Evolutionary conservation across 2,888 invertebrate species (phyloP).

Genomic region (Drosophila atripex): DNA sequence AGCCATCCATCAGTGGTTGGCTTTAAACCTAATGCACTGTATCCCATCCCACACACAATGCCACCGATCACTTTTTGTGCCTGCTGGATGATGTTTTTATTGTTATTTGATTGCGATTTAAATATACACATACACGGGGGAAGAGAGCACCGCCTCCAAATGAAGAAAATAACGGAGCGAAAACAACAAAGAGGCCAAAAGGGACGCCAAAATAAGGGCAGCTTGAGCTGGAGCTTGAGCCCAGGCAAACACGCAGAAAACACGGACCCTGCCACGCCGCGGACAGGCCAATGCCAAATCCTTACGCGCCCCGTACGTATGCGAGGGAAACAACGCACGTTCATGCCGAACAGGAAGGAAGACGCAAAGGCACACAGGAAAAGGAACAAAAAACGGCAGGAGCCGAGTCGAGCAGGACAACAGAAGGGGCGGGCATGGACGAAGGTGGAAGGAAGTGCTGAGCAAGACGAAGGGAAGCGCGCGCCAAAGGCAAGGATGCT

Average conservation of each 20-base stretch:
- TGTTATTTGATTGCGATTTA: conserved; percentile 47
- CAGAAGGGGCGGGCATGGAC: conserved; percentile 7
- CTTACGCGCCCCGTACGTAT: conserved; percentile 20
- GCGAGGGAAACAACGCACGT: conserved; percentile 74
- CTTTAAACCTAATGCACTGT: conserved; percentile 35
- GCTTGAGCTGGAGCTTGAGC: conserved; percentile 30
- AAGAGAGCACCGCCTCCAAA: background rate
- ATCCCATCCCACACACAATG: conserved; percentile 19
- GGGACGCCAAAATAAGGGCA: conserved; percentile 6
- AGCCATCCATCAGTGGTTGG: conserved; percentile 56
- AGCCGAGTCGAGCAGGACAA: conserved; percentile 24
- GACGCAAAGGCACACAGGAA: conserved; percentile 70
- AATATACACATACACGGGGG: conserved; percentile 18
- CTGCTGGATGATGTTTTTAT: conserved; percentile 41
- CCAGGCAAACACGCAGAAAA: conserved; percentile 48
- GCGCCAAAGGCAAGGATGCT: conserved; percentile 64
- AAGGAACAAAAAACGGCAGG: conserved; percentile 47
- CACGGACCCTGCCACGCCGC: conserved; percentile 8
- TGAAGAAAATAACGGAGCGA: conserved; percentile 24
- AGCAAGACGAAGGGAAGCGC: conserved; percentile 15
- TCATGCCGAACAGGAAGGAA: conserved; percentile 76
- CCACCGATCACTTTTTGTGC: conserved; percentile 28
- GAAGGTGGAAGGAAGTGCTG: conserved; percentile 38
- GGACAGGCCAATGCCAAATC: conserved; percentile 43
- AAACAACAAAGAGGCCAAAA: conserved; percentile 20